Evolutionary conservation across 2,113 vertebrate genomes (phyloP).

Genomic region (Mirounga angustirostris): DNA sequence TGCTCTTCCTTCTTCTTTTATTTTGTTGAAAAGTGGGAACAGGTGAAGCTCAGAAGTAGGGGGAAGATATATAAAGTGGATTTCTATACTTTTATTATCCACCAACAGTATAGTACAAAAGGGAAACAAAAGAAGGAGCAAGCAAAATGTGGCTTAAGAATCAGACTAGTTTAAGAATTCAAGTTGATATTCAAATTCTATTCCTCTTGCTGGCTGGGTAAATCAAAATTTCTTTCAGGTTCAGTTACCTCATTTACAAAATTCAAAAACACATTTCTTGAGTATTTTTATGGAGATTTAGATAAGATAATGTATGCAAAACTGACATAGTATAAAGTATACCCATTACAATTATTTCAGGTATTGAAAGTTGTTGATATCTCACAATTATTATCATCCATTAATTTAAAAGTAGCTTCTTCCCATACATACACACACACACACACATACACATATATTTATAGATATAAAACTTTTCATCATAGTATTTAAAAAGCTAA

Average conservation of each 20-base stretch:
- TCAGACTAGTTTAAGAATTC: not conserved
- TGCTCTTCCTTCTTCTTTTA: not conserved
- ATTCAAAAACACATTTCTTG: not conserved
- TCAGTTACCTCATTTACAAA: conserved; percentile 5
- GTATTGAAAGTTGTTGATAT: not conserved
- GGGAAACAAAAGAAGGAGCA: not conserved
- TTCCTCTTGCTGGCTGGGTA: not conserved
- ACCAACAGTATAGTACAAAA: not conserved
- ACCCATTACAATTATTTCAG: not conserved
- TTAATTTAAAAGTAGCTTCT: not conserved
- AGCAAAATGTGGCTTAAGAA: not conserved
- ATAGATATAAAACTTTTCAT: not conserved
- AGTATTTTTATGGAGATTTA: not conserved
- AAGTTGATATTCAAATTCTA: not conserved
- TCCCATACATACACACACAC: too few relatives aligned
- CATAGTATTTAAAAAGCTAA: not conserved
- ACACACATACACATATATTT: not conserved
- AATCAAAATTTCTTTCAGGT: not conserved
- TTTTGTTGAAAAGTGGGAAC: not conserved
- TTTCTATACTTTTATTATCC: not conserved
- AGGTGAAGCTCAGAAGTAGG: not conserved
- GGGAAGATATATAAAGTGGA: not conserved
- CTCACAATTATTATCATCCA: not conserved
- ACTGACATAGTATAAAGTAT: not conserved
- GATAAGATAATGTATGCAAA: not conserved